These are phyloP conservation scores for Melanotaenia nigrans DNA, from an alignment of 2,797 vertebrate species.

Conservation along the genomic window DNA sequence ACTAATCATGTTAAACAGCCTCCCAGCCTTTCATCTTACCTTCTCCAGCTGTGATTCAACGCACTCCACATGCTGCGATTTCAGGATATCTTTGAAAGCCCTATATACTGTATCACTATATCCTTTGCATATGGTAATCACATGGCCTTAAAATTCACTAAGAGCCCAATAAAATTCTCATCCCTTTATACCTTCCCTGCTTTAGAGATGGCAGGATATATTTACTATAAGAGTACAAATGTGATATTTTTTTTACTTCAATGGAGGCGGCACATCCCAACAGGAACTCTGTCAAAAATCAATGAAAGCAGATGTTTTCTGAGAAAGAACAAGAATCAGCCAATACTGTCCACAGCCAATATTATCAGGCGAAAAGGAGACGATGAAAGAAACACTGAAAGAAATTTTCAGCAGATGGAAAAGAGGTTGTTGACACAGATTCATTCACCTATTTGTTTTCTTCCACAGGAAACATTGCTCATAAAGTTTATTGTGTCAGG, in stretches of 20 bases:
- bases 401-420: constrained; percentile 7
- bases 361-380: constrained; percentile 22
- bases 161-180: not conserved
- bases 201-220: constrained; percentile 4
- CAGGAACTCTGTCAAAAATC: constrained; percentile 44
- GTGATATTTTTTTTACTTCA: constrained; percentile 34
- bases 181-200: constrained; percentile 19
- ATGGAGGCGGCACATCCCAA: constrained; percentile 24
- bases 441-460: not conserved
- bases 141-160: constrained; percentile 21
- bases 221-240: constrained; percentile 10
- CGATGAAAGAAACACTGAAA: constrained; percentile 20
- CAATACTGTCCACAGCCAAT: not conserved
- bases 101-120: not conserved
- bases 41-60: constrained; percentile 40
- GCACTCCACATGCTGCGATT: constrained; percentile 33
- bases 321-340: constrained; percentile 35
- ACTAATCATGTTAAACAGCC: constrained; percentile 58
- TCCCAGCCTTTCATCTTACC: constrained; percentile 43
- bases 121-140: constrained; percentile 28
- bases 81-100: constrained; percentile 29
- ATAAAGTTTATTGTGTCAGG: not conserved
- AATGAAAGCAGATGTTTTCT: constrained; percentile 34
- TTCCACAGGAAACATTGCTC: not conserved
- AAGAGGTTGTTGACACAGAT: not conserved